phyloP scores from a whole-genome alignment of 2,797 vertebrate genomes.

The Galaxias olidus region DNA sequence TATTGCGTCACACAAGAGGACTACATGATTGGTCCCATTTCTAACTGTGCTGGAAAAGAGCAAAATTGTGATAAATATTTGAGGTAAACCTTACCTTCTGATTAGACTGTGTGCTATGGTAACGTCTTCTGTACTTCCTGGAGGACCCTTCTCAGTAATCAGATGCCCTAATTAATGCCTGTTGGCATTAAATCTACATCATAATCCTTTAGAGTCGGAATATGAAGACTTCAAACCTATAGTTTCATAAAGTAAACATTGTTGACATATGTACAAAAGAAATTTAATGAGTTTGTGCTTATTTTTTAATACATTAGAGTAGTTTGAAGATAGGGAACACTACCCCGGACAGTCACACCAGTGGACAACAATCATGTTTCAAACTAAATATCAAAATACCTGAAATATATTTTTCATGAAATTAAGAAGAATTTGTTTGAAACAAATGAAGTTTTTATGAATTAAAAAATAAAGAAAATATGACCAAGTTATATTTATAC shows the following conservation, averaged over 20 bases:
- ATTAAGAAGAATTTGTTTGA: not conserved
- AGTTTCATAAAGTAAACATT: not conserved
- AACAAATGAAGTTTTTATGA: not conserved
- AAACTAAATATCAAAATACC: constrained; percentile 2
- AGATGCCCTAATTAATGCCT: no score
- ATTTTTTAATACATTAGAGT: not conserved
- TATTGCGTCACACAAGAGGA: not conserved
- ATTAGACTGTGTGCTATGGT: no score
- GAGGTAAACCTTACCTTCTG: no score
- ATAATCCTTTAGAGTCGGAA: not conserved
- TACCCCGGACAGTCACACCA: constrained; percentile 6
- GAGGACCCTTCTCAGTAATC: no score
- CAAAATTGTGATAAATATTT: no score
- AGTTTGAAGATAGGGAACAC: not conserved
- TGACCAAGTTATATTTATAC: not conserved
- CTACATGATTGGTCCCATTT: constrained; percentile 1
- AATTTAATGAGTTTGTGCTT: not conserved
- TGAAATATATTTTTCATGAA: constrained; percentile 8
- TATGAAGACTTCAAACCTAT: not conserved
- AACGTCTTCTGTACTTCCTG: not conserved
- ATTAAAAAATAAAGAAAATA: not conserved
- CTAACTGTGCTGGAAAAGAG: not conserved
- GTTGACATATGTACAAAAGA: not conserved
- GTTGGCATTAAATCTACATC: no score
- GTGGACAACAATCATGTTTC: constrained; percentile 1